These are phyloP conservation scores for Trichogramma evanescens DNA, from an alignment of 2,888 invertebrate species.

Conservation along the genomic window DNA sequence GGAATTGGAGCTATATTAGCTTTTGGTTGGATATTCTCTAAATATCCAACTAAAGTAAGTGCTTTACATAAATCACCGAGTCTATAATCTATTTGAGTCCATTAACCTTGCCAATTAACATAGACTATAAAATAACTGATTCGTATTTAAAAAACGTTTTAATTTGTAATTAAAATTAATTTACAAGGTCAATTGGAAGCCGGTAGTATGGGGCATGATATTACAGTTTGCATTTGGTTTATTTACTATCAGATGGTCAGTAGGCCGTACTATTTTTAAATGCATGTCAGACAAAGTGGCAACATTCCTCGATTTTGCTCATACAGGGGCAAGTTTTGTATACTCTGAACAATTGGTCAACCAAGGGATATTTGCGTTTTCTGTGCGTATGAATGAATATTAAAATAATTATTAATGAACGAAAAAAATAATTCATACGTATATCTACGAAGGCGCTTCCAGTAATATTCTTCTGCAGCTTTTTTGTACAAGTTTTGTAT, in stretches of 20 bases:
- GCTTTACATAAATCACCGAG: no score
- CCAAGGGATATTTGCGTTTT: conserved; percentile 72
- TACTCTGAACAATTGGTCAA: conserved; percentile 66
- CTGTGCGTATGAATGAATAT: conserved; percentile 52
- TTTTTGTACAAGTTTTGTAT: conserved; percentile 82
- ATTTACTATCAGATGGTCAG: conserved; percentile 75
- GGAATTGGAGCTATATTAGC: conserved; percentile 61
- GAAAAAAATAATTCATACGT: no score
- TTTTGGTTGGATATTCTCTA: conserved; percentile 59
- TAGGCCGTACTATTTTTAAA: conserved; percentile 65
- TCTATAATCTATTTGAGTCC: no score
- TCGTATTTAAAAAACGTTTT: background rate
- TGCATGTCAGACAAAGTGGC: conserved; percentile 67
- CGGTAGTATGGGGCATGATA: conserved; percentile 70
- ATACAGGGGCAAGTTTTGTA: conserved; percentile 75
- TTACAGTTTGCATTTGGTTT: conserved; percentile 82
- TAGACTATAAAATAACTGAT: background rate
- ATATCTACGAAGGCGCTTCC: conserved; percentile 61
- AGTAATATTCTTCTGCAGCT: conserved; percentile 90
- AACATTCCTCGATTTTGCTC: conserved; percentile 71
- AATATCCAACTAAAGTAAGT: conserved; percentile 52
- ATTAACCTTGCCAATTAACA: background rate
- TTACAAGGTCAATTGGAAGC: conserved; percentile 66
- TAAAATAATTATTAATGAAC: background rate
- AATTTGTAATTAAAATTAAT: conserved; percentile 1